These are phyloP conservation scores for Phymanthus crucifer DNA, from an alignment of 92 coral and sea anemone genomes.

Conservation along the genomic window DNA sequence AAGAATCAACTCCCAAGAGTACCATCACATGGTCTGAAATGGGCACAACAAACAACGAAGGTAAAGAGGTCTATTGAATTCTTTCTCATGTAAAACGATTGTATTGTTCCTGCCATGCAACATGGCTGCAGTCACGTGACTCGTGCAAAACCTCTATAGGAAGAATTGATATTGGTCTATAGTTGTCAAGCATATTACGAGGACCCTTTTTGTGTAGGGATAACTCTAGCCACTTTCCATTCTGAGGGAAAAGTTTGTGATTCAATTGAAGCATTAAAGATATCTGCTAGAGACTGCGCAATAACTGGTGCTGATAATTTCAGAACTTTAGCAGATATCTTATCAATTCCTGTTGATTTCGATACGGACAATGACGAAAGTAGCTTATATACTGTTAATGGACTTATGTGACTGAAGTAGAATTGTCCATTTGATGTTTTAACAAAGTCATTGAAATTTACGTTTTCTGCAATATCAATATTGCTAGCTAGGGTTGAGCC, in stretches of 20 bases:
- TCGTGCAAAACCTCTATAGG: no score
- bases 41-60: no score
- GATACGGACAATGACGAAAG: slow-evolving; percentile 14
- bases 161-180: slow-evolving; percentile 32
- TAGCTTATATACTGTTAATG: slow-evolving; percentile 4
- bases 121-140: no score
- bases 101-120: no score
- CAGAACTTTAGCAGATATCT: not conserved
- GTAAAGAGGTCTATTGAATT: no score
- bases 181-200: slow-evolving; percentile 27
- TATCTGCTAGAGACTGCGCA: slow-evolving; percentile 12
- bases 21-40: no score
- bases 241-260: slow-evolving; percentile 23
- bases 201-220: slow-evolving; percentile 26
- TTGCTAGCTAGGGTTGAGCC: slow-evolving; percentile 29
- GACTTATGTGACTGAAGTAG: not conserved
- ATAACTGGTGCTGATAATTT: slow-evolving; percentile 19
- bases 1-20: no score
- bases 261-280: slow-evolving; percentile 11
- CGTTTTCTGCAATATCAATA: not conserved
- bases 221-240: slow-evolving; percentile 33
- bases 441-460: slow-evolving; percentile 34
- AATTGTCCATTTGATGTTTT: not conserved
- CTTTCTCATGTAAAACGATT: no score
- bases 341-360: slow-evolving; percentile 21